phyloP scores from a whole-genome alignment of 2,797 vertebrate species.

The Adelosebastes latens region DNA sequence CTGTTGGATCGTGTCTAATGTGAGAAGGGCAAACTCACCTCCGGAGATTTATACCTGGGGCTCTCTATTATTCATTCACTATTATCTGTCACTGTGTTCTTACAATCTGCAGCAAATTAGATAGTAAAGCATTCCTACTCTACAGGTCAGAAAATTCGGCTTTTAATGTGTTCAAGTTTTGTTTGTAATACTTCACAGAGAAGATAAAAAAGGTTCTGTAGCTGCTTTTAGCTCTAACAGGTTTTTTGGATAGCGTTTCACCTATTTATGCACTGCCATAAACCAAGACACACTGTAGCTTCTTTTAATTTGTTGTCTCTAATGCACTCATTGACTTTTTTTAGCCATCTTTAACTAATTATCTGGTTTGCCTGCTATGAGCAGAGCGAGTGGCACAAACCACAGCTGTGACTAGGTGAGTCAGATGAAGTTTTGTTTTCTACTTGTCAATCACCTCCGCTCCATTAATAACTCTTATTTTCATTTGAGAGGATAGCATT shows the following conservation, averaged over 20 bases:
- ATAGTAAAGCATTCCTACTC: slow-evolving; percentile 1
- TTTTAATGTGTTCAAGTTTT: not conserved
- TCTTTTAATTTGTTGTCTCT: not conserved
- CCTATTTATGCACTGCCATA: not conserved
- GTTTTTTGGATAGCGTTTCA: not conserved
- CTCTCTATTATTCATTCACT: slow-evolving; percentile 26
- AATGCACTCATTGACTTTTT: not conserved
- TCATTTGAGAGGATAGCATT: not conserved
- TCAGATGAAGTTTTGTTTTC: slow-evolving; percentile 14
- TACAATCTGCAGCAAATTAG: slow-evolving; percentile 15
- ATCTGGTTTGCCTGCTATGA: slow-evolving; percentile 19
- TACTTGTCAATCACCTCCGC: slow-evolving; percentile 24
- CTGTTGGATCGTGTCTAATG: slow-evolving; percentile 47
- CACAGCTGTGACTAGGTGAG: not conserved
- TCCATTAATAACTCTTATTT: not conserved
- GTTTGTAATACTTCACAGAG: not conserved
- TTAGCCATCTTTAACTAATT: slow-evolving; percentile 21
- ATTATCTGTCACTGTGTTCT: slow-evolving; percentile 19
- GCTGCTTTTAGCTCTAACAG: not conserved
- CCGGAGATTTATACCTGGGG: slow-evolving; percentile 25
- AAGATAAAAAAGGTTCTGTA: not conserved
- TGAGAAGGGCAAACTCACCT: slow-evolving; percentile 43
- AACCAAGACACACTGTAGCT: not conserved
- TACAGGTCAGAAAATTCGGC: not conserved
- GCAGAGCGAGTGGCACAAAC: slow-evolving; percentile 17